Conservation (phyloP, 2,888 invertebrate species). For the Desoria tigrina region DNA sequence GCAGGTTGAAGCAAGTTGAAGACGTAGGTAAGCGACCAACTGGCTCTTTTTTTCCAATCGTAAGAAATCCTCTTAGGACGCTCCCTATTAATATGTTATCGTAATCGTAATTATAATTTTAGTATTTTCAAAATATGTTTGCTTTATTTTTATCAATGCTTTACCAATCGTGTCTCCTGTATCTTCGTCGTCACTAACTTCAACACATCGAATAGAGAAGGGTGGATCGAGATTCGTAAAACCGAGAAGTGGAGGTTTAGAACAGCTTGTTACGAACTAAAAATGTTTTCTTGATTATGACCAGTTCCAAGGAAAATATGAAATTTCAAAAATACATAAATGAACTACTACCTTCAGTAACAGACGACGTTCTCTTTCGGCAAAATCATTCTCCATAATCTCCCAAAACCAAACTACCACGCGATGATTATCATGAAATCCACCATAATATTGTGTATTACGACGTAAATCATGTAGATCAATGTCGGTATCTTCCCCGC, state of each 20-base stretch:
- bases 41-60: conserved; percentile 91
- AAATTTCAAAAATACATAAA: conserved; percentile 3
- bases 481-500: conserved; percentile 91
- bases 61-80: conserved; percentile 96
- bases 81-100: too few species aligned
- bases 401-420: conserved; percentile 99
- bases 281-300: not conserved
- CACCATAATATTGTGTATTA: conserved; percentile 98
- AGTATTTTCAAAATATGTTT: not conserved
- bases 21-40: conserved; percentile 95
- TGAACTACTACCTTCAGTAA: conserved; percentile 77
- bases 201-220: conserved; percentile 97
- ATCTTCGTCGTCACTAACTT: conserved; percentile 96
- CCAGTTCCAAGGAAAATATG: not conserved
- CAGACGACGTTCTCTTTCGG: conserved; percentile 83
- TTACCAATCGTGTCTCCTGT: conserved; percentile 81
- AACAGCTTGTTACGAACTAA: conserved; percentile 90
- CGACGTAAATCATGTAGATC: conserved; percentile 82
- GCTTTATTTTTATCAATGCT: conserved; percentile 9
- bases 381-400: conserved; percentile 89
- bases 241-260: conserved; percentile 92
- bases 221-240: conserved; percentile 96
- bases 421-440: conserved; percentile 96
- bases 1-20: conserved; percentile 96
- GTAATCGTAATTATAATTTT: not conserved